Percentiles rank a stretch among this genome's conserved stretches.
Conservation (phyloP, 92 coral and sea anemone genomes). For the Umimayanthus kanabou region DNA sequence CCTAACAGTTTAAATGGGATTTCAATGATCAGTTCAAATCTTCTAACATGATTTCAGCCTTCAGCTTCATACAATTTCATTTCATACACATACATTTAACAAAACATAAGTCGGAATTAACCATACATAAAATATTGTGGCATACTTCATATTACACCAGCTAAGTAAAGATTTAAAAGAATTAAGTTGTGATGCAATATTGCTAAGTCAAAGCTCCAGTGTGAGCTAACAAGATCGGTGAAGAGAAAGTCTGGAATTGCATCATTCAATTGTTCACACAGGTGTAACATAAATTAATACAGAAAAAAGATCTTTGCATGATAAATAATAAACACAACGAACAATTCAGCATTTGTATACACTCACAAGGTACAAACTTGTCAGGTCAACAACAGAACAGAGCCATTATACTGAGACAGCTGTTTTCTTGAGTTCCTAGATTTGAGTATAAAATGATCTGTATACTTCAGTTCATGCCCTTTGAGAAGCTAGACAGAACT, state of each 20-base stretch:
- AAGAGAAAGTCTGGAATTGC: background rate
- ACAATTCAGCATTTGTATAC: background rate
- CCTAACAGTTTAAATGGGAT: too few species aligned
- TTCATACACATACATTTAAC: background rate
- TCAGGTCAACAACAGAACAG: background rate
- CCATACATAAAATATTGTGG: too few species aligned
- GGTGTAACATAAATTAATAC: background rate
- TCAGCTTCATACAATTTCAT: too few species aligned
- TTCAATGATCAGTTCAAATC: too few species aligned
- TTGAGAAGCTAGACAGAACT: background rate
- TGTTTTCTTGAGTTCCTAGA: background rate
- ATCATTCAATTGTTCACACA: background rate
- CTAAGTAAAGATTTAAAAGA: background rate
- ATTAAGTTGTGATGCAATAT: background rate
- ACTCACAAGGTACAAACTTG: background rate
- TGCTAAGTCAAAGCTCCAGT: background rate
- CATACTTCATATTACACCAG: background rate
- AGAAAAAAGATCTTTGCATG: background rate
- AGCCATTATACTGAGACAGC: background rate
- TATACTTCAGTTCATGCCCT: background rate
- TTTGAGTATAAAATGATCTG: background rate
- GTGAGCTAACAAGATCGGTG: background rate
- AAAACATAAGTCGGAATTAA: background rate
- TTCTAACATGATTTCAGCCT: too few species aligned
- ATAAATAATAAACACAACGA: background rate